Conservation (phyloP, 1,140 invertebrate genomes). For the Drosophila micromelanica region DNA sequence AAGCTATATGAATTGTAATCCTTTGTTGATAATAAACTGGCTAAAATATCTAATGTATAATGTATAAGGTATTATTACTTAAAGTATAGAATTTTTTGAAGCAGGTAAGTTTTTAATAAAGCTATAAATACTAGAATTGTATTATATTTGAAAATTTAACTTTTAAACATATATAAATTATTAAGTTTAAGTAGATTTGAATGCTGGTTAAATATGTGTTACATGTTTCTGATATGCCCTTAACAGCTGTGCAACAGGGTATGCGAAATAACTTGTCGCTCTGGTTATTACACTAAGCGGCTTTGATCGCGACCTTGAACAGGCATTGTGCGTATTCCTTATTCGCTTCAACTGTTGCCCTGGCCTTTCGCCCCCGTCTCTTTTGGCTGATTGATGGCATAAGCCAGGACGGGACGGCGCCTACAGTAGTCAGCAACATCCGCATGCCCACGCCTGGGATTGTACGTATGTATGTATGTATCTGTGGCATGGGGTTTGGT, state of each 20-base stretch:
- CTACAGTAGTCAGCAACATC: slow-evolving; percentile 47
- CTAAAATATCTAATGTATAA: too few species aligned
- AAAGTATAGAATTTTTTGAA: too few species aligned
- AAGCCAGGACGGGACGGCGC: slow-evolving; percentile 45
- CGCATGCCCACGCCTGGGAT: slow-evolving; percentile 51
- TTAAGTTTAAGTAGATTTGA: too few species aligned
- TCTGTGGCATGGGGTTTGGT: neutral
- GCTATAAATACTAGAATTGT: too few species aligned
- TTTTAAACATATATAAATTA: too few species aligned
- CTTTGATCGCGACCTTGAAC: slow-evolving; percentile 69
- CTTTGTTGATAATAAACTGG: too few species aligned
- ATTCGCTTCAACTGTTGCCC: neutral
- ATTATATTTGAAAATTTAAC: too few species aligned
- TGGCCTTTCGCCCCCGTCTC: neutral
- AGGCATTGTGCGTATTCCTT: slow-evolving; percentile 37
- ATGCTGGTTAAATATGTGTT: too few species aligned
- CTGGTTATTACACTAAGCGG: slow-evolving; percentile 73
- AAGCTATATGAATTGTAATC: too few species aligned
- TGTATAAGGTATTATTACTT: too few species aligned
- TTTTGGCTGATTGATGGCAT: slow-evolving; percentile 65
- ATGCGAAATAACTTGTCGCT: slow-evolving; percentile 17
- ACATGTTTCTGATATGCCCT: neutral
- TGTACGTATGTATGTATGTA: neutral
- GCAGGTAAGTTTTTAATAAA: too few species aligned
- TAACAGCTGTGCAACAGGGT: neutral